phyloP scores from a whole-genome alignment of 2,888 invertebrate species.

The Dioctria linearis region DNA sequence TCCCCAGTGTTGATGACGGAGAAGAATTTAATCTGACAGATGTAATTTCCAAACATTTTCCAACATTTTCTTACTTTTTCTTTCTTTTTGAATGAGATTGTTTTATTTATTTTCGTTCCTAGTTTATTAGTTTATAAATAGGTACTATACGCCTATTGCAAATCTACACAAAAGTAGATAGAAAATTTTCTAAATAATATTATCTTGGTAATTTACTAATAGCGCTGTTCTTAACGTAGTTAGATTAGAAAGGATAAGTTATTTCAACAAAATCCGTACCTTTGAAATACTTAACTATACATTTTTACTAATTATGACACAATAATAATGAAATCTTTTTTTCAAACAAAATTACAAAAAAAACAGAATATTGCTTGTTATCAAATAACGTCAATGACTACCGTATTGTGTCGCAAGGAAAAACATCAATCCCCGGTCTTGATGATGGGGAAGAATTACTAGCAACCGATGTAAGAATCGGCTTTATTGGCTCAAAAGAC shows the following conservation, averaged over 20 bases:
- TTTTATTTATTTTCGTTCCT: too few relatives aligned
- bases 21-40: constrained; percentile 89
- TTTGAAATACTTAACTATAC: background rate
- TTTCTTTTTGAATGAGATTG: constrained; percentile 14
- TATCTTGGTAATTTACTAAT: too few relatives aligned
- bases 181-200: too few relatives aligned
- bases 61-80: constrained; percentile 33
- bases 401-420: constrained; percentile 94
- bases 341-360: constrained; percentile 12
- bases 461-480: constrained; percentile 83
- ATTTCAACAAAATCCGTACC: too few relatives aligned
- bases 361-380: constrained; percentile 80
- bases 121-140: background rate
- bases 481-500: background rate
- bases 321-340: constrained; percentile 19
- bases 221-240: too few relatives aligned
- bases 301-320: constrained; percentile 1
- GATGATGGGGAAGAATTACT: constrained; percentile 92
- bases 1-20: constrained; percentile 92
- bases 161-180: background rate
- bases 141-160: too few relatives aligned
- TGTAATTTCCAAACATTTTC: constrained; percentile 76
- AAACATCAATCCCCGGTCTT: constrained; percentile 90
- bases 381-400: constrained; percentile 87
- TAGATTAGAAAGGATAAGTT: too few relatives aligned